Base-by-base conservation (phyloP, 2,797 vertebrate genomes). In the Gymnocypris eckloni region DNA sequence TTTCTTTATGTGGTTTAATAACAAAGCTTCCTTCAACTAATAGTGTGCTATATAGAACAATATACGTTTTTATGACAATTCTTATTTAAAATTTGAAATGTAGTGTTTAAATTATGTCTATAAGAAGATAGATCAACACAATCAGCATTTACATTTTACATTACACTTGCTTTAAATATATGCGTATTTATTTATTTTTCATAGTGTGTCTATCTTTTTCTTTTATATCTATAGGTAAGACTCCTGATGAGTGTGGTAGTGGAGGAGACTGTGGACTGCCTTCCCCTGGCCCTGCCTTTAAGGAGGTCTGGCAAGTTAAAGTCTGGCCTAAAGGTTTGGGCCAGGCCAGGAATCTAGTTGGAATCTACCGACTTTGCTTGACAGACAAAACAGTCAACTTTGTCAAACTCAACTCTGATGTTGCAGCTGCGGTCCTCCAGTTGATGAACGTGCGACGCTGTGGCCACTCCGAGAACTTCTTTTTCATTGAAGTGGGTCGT, bases 251-350 rank as follows among this genome's bases (percentile, higher is more conserved):
- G 84, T 94, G 92, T 89, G 93, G 92, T 72, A 94, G 94, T 87
- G 95, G 95, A 87, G 95, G 95, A 79, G 95, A 95, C 90, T 94
- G 93, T 86, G 95, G 95, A 61, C 89, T 94, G 67, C 93, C 93
- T 0, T 94, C 93, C 86, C 95, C 96, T 1, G 90, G 94, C 77
- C 95, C 95, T 20, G 93, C 94, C n/a, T 96, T 96, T 92, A 96
- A 96, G 85, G 97, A 97, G 90, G 95, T 97, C 16, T 98, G 97
- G 97, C 96, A 97, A 79, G 96, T 97, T 79, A 97, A 95, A 70
- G 95, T 97, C 45, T 95, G 95, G 90, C 96, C 97, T 15, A 96
- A 97, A 86, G 96, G 96, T 73, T 92, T 97, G 25, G 96, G 96
- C 59, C 96, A 97, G 66, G 94, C 94, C 75, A 93, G 91, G 87